These are phyloP conservation scores for Acleris emargana DNA, from an alignment of 2,888 invertebrate genomes.

Conservation along the genomic window DNA sequence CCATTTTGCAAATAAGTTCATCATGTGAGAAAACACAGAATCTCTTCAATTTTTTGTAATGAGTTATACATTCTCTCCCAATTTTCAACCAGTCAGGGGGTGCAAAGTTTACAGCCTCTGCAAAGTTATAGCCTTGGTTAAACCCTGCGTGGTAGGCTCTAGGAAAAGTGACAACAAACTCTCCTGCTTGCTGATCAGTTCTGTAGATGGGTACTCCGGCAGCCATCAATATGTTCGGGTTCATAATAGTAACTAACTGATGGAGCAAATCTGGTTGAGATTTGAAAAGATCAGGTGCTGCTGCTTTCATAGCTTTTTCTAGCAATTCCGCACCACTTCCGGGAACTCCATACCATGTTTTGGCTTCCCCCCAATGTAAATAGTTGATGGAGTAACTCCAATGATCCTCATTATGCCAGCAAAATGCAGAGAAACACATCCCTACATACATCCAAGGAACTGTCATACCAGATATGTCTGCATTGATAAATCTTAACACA, in stretches of 20 bases:
- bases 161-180: conserved; percentile 91
- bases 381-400: conserved; percentile 94
- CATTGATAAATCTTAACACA: conserved; percentile 88
- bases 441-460: conserved; percentile 94
- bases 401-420: conserved; percentile 93
- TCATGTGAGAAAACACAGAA: conserved; percentile 92
- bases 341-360: conserved; percentile 92
- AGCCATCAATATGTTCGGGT: conserved; percentile 87
- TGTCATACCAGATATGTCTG: conserved; percentile 89
- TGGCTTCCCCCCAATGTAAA: conserved; percentile 92
- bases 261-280: conserved; percentile 90
- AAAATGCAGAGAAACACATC: conserved; percentile 93
- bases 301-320: conserved; percentile 87
- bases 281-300: conserved; percentile 89
- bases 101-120: conserved; percentile 93
- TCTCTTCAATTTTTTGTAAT: conserved; percentile 87
- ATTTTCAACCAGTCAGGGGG: conserved; percentile 90
- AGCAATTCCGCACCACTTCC: conserved; percentile 87
- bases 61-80: conserved; percentile 87
- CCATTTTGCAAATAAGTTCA: conserved; percentile 91
- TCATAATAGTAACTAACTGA: conserved; percentile 91
- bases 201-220: conserved; percentile 85
- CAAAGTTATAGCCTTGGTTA: conserved; percentile 92
- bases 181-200: conserved; percentile 90
- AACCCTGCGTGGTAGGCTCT: conserved; percentile 92